phyloP scores from a whole-genome alignment of 2,888 invertebrate genomes.

The Chymomyza fuscimana region DNA sequence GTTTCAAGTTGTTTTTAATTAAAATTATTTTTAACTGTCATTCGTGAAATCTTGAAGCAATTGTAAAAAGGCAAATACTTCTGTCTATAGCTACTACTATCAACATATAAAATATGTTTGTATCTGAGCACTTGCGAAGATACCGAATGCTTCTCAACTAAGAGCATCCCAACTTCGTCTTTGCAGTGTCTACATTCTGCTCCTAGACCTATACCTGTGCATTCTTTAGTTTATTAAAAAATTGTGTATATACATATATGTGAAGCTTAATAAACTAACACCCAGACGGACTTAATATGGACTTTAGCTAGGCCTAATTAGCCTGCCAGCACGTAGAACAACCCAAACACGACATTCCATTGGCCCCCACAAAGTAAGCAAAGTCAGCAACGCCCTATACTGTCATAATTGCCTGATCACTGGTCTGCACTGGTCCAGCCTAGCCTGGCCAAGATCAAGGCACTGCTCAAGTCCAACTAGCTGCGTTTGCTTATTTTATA shows the following conservation, averaged over 20 bases:
- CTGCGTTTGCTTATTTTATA: constrained; percentile 58
- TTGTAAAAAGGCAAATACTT: too few relatives aligned
- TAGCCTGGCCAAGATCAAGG: constrained; percentile 10
- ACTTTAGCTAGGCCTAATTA: constrained; percentile 54
- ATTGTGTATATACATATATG: neutral
- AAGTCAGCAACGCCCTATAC: constrained; percentile 67
- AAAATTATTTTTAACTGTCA: too few relatives aligned
- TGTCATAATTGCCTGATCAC: constrained; percentile 58
- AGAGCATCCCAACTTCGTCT: neutral
- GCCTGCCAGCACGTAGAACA: constrained; percentile 68
- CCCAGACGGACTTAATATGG: constrained; percentile 49
- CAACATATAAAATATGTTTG: too few relatives aligned
- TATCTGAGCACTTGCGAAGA: too few relatives aligned
- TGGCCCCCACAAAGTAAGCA: constrained; percentile 61
- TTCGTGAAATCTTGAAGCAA: too few relatives aligned
- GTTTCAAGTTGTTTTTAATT: too few relatives aligned
- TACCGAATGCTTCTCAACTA: neutral
- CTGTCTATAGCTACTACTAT: too few relatives aligned
- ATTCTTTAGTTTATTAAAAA: neutral
- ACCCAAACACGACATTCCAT: constrained; percentile 66
- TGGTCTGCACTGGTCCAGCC: constrained; percentile 22
- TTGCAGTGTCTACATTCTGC: neutral
- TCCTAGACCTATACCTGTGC: neutral
- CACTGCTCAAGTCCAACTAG: constrained; percentile 11
- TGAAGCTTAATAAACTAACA: constrained; percentile 66